A percentile compares a stretch with the other conserved stretches of the same genome.
These are phyloP conservation scores for Paelopatides confundens DNA, from an alignment of 53 echinoderm and acorn worm species.

Conservation along the genomic window DNA sequence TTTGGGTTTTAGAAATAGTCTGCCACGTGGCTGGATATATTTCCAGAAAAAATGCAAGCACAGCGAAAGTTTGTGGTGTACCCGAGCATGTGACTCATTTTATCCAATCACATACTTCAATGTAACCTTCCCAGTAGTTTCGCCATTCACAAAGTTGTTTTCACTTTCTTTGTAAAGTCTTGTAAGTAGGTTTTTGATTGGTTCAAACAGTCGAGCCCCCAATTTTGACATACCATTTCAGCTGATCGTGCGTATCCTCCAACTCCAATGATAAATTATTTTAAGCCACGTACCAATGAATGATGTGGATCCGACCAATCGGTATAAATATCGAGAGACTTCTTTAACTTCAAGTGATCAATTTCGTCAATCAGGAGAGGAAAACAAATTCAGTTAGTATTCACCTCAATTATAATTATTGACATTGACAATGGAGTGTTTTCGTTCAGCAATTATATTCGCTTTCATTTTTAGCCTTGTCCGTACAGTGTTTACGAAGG, in stretches of 20 bases:
- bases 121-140: neutral
- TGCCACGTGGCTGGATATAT: neutral
- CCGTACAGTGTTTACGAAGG: conserved; percentile 51
- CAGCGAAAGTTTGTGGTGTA: neutral
- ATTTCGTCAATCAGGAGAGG: neutral
- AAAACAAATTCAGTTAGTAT: neutral
- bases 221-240: neutral
- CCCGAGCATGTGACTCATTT: neutral
- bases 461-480: conserved; percentile 29
- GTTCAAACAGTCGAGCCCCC: neutral
- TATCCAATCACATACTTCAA: conserved; percentile 5
- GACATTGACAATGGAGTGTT: neutral
- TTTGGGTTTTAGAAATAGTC: neutral
- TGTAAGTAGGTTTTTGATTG: neutral
- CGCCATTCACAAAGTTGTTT: neutral
- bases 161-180: neutral
- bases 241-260: neutral
- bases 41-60: conserved; percentile 20
- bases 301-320: neutral
- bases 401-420: neutral
- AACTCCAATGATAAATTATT: no score
- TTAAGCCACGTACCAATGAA: conserved; percentile 14
- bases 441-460: conserved; percentile 3
- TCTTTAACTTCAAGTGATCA: neutral
- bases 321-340: neutral